Evolutionary conservation across 2,797 vertebrate genomes (phyloP), one percentile per base, ranked within the genome.

Genomic region (Argentina silus): DNA sequence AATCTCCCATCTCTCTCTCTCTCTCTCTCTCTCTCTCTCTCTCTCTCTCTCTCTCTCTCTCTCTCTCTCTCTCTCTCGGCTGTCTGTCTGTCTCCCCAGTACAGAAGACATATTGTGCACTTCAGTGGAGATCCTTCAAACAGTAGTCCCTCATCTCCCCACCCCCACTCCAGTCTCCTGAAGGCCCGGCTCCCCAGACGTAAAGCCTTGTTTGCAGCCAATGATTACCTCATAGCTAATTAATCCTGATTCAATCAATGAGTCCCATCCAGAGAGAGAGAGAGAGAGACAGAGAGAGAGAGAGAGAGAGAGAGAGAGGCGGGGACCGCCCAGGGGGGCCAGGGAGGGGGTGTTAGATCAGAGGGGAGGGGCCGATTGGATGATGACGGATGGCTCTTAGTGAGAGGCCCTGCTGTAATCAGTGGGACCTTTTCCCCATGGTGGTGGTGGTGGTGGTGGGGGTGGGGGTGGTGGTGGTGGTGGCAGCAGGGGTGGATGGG

Each of bases 141-240:
- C 86, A 76, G 73, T 56, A 77, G 68, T 81, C 44, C 43, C 44
- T 45, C 65, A 17, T 17, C 15, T 36, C 43, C 60, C 23, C 11
- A 21, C 27, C 11, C 64, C n/a, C 55, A 27, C 45, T 50, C 67
- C 63, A 17, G 15, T 42, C 19, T 51, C 19, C 6, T 78, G 70
- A 82, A 88, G 77, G 81, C 87, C 86, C 91, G 89, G 86, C 85
- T 93, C 90, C 85, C 86, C 82, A 93, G 85, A 86, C 87, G 12
- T 81, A 88, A 85, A 86, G 77, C 87, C 85, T 90, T 91, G 89
- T 94, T 93, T 93, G 89, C 90, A 85, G 90, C 87, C 90, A 92
- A 90, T 92, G 93, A 93, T 95, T 95, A 94, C 93, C 92, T 95
- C 87, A 93, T 87, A 90, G 82, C 74, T 92, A 93, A 94, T 96